These are phyloP conservation scores for Atrichornis clamosus DNA, from an alignment of 2,113 vertebrate species.

Conservation along the genomic window DNA sequence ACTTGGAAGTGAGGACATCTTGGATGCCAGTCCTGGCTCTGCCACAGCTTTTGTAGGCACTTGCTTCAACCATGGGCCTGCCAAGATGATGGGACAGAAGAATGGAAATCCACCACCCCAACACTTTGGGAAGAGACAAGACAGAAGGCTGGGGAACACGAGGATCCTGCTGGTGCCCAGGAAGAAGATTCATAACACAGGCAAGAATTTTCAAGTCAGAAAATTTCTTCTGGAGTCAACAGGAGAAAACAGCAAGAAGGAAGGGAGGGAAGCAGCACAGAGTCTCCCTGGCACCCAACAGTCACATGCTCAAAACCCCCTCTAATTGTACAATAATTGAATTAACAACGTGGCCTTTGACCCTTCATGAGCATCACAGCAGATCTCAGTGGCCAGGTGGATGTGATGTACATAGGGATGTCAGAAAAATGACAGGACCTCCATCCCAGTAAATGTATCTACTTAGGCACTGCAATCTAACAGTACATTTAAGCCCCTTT, in stretches of 20 bases:
- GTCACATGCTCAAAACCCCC: rapidly evolving
- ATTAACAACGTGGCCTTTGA: not conserved
- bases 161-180: not conserved
- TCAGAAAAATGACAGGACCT: not conserved
- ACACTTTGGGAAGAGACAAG: not conserved
- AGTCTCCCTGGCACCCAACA: not conserved
- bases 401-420: rapidly evolving
- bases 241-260: not conserved
- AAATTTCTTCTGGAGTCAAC: not conserved
- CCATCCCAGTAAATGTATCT: not conserved
- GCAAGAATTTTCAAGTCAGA: not conserved
- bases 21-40: not conserved
- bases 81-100: not conserved
- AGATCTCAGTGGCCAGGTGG: not conserved
- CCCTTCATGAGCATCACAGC: not conserved
- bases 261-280: rapidly evolving
- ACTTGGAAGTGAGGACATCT: not conserved
- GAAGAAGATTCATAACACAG: not conserved
- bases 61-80: not conserved
- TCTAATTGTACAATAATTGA: not conserved
- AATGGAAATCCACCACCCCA: not conserved
- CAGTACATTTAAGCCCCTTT: not conserved
- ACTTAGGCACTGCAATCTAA: not conserved
- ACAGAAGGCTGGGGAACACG: not conserved
- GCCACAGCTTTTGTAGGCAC: not conserved